phyloP scores from a whole-genome alignment of 2,888 invertebrate species.

The Epinotia demarniana region DNA sequence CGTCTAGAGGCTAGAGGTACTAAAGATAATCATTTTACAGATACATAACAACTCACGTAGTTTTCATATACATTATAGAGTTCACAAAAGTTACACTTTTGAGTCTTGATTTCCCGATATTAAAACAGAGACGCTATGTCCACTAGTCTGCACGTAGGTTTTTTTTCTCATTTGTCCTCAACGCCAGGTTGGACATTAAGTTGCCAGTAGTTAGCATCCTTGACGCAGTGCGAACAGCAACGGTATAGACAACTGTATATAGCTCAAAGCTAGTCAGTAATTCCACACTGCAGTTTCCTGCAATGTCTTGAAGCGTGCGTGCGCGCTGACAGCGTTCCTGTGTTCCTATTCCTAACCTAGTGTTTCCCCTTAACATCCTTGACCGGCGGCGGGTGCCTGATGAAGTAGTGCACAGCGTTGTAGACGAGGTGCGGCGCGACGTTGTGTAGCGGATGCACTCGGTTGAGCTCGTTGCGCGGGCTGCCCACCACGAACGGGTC shows the following conservation, averaged over 20 bases:
- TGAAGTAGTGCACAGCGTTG: slow-evolving; percentile 80
- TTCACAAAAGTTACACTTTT: neutral
- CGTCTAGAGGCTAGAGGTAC: too few relatives aligned
- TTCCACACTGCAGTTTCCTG: too few relatives aligned
- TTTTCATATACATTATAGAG: too few relatives aligned
- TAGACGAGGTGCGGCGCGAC: slow-evolving; percentile 87
- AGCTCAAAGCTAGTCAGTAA: too few relatives aligned
- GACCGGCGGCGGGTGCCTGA: slow-evolving; percentile 76
- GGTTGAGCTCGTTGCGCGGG: slow-evolving; percentile 88
- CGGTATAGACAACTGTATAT: too few relatives aligned
- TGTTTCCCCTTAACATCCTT: slow-evolving; percentile 67
- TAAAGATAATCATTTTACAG: neutral
- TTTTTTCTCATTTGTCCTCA: too few relatives aligned
- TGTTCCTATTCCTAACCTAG: slow-evolving; percentile 48
- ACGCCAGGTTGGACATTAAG: too few relatives aligned
- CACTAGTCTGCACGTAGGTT: too few relatives aligned
- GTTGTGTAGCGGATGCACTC: slow-evolving; percentile 93
- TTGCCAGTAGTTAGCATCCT: too few relatives aligned
- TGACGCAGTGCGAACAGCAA: too few relatives aligned
- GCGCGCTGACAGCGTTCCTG: neutral
- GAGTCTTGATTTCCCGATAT: neutral
- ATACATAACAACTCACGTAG: neutral
- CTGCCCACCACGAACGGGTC: slow-evolving; percentile 87
- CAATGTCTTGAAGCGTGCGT: neutral
- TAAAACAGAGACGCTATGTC: neutral